Conservation (phyloP, 2,888 invertebrate species). For the Drepanosiphum platanoidis region DNA sequence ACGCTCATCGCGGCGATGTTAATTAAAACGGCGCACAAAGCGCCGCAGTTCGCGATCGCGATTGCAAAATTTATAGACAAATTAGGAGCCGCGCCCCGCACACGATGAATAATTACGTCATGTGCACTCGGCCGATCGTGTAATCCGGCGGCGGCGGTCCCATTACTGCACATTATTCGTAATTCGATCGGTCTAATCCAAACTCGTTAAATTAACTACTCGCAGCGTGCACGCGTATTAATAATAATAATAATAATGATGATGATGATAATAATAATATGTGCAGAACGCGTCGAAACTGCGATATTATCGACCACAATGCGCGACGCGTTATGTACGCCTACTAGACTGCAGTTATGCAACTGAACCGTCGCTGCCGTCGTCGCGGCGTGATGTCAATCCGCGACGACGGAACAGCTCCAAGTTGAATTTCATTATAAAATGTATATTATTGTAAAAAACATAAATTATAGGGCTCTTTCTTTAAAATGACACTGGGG, state of each 20-base stretch:
- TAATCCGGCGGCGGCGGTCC: conserved; percentile 3
- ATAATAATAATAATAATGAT: conserved; percentile 2
- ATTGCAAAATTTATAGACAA: background rate
- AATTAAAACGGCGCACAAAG: background rate
- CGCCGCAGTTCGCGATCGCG: background rate
- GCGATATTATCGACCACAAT: background rate
- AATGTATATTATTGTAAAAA: no score
- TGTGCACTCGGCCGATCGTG: background rate
- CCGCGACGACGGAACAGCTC: no score
- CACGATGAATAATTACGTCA: background rate
- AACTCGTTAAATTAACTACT: conserved; percentile 23
- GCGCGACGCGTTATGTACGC: background rate
- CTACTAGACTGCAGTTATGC: background rate
- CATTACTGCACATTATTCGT: background rate
- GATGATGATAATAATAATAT: background rate
- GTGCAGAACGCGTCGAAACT: background rate
- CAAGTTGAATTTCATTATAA: no score
- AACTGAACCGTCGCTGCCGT: background rate
- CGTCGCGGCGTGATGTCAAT: background rate
- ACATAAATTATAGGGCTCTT: no score
- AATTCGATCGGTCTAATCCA: conserved; percentile 42
- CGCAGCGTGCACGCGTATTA: background rate
- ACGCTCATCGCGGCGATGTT: background rate
- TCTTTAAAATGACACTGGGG: no score
- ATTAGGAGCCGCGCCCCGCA: background rate